Evolutionary conservation across 2,113 vertebrate genomes (phyloP).

Genomic region (Falco punctatus): DNA sequence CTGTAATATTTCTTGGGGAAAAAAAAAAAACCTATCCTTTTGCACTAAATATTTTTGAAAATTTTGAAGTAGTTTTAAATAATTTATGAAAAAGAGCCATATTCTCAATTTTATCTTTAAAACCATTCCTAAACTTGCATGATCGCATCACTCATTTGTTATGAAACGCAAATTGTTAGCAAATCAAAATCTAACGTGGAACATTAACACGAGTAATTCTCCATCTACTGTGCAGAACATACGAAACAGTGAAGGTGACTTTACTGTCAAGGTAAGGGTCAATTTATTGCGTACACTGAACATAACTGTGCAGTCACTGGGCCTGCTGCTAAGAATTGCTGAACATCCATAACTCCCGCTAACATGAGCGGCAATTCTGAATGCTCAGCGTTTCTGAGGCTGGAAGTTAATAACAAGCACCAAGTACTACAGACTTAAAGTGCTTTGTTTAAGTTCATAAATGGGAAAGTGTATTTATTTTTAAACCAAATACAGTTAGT

Average conservation of each 20-base stretch:
- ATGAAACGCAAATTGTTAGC: background rate
- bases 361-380: background rate
- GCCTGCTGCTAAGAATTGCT: background rate
- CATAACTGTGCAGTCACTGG: background rate
- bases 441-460: conserved; percentile 48
- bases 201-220: background rate
- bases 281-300: background rate
- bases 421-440: background rate
- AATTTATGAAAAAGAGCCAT: conserved; percentile 58
- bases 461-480: conserved; percentile 68
- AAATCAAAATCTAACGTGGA: background rate
- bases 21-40: conserved; percentile 9
- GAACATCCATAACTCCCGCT: background rate
- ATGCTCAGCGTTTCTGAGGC: conserved; percentile 14
- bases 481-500: conserved; percentile 57
- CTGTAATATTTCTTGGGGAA: conserved; percentile 45
- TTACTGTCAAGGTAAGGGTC: background rate
- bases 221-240: background rate
- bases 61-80: conserved; percentile 59
- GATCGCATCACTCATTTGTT: conserved; percentile 11
- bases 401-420: background rate
- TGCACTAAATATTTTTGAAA: conserved; percentile 73
- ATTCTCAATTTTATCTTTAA: conserved; percentile 18
- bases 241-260: background rate
- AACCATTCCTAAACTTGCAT: conserved; percentile 7